These are phyloP conservation scores for Sinodicranocentrus sp. DNA, from an alignment of 2,888 invertebrate genomes.

Conservation along the genomic window DNA sequence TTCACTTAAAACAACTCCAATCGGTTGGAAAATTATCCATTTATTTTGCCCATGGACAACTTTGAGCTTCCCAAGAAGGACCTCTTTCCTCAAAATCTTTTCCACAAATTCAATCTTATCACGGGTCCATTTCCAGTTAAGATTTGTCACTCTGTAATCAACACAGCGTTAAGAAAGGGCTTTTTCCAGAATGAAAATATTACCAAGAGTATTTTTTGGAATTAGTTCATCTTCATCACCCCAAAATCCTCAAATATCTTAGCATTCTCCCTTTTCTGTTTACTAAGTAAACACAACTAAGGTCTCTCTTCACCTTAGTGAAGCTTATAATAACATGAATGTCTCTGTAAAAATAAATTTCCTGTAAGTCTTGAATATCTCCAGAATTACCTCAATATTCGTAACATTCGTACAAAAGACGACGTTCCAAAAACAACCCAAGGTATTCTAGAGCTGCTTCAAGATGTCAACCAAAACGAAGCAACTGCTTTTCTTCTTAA, in stretches of 20 bases:
- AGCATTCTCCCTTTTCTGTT: background rate
- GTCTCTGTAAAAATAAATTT: constrained; percentile 4
- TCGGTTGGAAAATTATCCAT: too few relatives aligned
- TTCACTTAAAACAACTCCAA: too few relatives aligned
- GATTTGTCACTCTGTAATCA: constrained; percentile 44
- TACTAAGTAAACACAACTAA: constrained; percentile 12
- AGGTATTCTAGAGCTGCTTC: constrained; percentile 50
- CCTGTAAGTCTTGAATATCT: constrained; percentile 54
- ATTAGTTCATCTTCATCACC: background rate
- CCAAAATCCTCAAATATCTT: constrained; percentile 30
- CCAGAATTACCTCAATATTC: constrained; percentile 43
- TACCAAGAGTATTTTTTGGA: background rate
- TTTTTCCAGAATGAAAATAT: constrained; percentile 36
- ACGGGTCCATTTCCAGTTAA: constrained; percentile 27
- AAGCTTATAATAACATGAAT: constrained; percentile 11
- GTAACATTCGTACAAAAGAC: constrained; percentile 28
- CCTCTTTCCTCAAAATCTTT: constrained; percentile 50
- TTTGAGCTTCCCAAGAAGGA: constrained; percentile 60
- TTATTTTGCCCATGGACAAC: background rate
- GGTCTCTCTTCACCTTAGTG: constrained; percentile 3
- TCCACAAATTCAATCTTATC: constrained; percentile 34
- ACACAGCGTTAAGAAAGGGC: constrained; percentile 25
- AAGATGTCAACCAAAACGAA: constrained; percentile 31
- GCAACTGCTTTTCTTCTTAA: constrained; percentile 36
- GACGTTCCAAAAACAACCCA: constrained; percentile 54